Evolutionary conservation across 1,140 invertebrate species (phyloP), one percentile per base, ranked within the genome.

Genomic region (Ostrea edulis): DNA sequence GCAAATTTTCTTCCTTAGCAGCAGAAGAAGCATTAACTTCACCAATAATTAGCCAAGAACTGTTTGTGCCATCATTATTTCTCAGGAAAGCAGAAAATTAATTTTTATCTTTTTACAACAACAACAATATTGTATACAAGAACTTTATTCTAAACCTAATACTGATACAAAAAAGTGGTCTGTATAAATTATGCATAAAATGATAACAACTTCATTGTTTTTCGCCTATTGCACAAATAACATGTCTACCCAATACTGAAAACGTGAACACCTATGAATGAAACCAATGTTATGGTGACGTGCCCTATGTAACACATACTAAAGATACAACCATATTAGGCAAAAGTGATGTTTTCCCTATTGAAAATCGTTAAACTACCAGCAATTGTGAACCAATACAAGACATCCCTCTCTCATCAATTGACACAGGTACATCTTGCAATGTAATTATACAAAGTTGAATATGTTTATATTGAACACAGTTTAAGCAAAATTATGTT

Each of bases 131-230:
- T 77, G 68, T 77, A 77, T 77, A 77, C 68, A 77, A 77, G 68
- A 77, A 77, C 68, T 77, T 77, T 77, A 77, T 77, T 77, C 68
- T 77, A 77, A 77, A 77, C 68, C 68, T 77, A 77, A 77, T 77
- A 77, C 68, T 77, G 68, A 29, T 77, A 77, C 68, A 77, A 77
- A 77, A 62, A 77, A 77, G 68, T 77, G 68, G 68, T 77, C 68
- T 44, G 68, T 77, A 77, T 77, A 77, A 77, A 77, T 77, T 77
- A 77, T 77, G 68, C 68, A 77, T 77, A 77, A 77, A 77, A 77
- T 77, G 68, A 77, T 77, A 77, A 77, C 68, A 35, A 77, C 9
- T 77, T 77, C 68, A 77, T 77, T 77, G 68, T 77, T 29, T 77
- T 62, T 77, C 68, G 68, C 68, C 68, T 77, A 77, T 77, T 77